phyloP scores from a whole-genome alignment of 2,888 invertebrate genomes.

The Andrena camellia region DNA sequence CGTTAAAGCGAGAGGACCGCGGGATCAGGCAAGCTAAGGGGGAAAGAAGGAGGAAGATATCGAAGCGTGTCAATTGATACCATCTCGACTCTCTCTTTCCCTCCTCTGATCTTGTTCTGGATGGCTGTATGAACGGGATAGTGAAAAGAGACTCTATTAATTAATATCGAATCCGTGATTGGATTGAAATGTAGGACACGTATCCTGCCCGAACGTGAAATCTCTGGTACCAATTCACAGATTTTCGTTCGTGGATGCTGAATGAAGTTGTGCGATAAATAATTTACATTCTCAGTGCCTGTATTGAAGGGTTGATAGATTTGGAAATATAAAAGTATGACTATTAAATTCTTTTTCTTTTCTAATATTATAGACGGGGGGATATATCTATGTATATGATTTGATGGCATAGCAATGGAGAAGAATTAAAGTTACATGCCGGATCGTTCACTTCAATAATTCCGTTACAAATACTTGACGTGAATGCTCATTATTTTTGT shows the following conservation, averaged over 20 bases:
- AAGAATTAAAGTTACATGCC: background rate
- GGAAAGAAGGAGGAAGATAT: constrained; percentile 48
- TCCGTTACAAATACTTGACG: too few relatives aligned
- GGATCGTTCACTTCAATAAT: background rate
- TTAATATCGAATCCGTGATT: constrained; percentile 18
- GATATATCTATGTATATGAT: too few relatives aligned
- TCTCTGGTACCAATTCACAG: background rate
- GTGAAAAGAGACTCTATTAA: constrained; percentile 26
- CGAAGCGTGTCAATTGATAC: constrained; percentile 69
- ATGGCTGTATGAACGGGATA: constrained; percentile 1
- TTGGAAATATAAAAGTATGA: too few relatives aligned
- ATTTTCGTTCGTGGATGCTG: background rate
- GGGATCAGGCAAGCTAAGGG: constrained; percentile 52
- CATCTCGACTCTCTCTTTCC: constrained; percentile 61
- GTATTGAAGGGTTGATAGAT: background rate
- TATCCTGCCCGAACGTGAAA: background rate
- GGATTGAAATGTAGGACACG: background rate
- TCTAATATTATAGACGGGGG: too few relatives aligned
- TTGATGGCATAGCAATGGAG: background rate
- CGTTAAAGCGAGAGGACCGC: constrained; percentile 58
- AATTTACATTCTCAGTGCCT: background rate
- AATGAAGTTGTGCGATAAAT: background rate
- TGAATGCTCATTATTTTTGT: too few relatives aligned
- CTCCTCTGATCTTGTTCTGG: constrained; percentile 37
- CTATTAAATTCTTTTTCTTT: too few relatives aligned